A percentile compares a stretch with the other conserved stretches of the same genome.
These are phyloP conservation scores for Pandemis heparana DNA, from an alignment of 2,888 invertebrate species.

Conservation along the genomic window DNA sequence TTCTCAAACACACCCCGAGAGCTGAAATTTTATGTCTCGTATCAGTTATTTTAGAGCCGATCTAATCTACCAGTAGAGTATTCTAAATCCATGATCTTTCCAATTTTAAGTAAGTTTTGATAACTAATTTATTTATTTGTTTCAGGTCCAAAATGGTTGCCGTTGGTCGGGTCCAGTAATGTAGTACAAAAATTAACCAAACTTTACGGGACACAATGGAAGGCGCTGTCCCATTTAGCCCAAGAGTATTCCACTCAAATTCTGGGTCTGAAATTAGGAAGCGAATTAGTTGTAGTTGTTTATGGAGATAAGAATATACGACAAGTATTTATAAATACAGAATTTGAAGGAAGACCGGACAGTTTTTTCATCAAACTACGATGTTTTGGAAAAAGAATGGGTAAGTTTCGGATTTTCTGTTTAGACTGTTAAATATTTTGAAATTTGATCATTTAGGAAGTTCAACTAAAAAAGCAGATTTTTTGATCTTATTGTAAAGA, in stretches of 20 bases:
- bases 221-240: slow-evolving; percentile 86
- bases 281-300: slow-evolving; percentile 86
- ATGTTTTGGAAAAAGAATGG: slow-evolving; percentile 88
- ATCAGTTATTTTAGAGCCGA: too few species aligned
- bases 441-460: too few species aligned
- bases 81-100: too few species aligned
- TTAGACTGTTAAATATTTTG: too few species aligned
- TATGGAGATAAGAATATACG: slow-evolving; percentile 87
- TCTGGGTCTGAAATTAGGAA: slow-evolving; percentile 88
- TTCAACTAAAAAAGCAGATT: too few species aligned
- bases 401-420: slow-evolving; percentile 65
- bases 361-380: slow-evolving; percentile 89
- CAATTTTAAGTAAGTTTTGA: too few species aligned
- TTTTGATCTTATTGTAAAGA: too few species aligned
- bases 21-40: too few species aligned
- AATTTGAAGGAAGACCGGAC: slow-evolving; percentile 90
- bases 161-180: slow-evolving; percentile 68
- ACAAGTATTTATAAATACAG: slow-evolving; percentile 86
- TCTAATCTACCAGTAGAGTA: too few species aligned
- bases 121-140: slow-evolving; percentile 35
- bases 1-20: too few species aligned
- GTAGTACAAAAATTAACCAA: slow-evolving; percentile 59
- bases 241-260: slow-evolving; percentile 86
- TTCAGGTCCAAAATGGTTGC: slow-evolving; percentile 78
- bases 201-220: slow-evolving; percentile 79